Evolutionary conservation across 2,888 invertebrate species (phyloP).

Genomic region (Limnephilus rhombicus): DNA sequence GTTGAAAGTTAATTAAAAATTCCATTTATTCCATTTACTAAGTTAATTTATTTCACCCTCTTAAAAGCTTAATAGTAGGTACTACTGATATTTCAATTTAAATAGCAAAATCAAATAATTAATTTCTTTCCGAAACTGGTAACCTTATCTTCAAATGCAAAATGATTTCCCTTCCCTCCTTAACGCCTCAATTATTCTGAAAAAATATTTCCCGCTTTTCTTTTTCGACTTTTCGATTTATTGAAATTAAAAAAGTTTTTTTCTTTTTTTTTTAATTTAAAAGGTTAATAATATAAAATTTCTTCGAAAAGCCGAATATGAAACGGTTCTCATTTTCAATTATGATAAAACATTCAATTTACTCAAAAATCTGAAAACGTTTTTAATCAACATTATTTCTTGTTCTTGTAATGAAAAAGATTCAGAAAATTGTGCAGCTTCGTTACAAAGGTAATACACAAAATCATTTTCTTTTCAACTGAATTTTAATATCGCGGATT

Average conservation of each 20-base stretch:
- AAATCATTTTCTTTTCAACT: too few species aligned
- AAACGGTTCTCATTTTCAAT: not conserved
- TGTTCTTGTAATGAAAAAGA: not conserved
- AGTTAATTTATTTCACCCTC: too few species aligned
- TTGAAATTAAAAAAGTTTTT: constrained; percentile 38
- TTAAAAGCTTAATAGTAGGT: too few species aligned
- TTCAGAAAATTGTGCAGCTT: not conserved
- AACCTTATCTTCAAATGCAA: not conserved
- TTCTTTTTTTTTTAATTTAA: not conserved
- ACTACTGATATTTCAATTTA: not conserved
- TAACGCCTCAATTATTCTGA: constrained; percentile 19
- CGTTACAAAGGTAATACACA: not conserved
- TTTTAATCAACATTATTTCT: not conserved
- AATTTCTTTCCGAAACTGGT: not conserved
- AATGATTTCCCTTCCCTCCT: not conserved
- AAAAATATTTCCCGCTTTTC: not conserved
- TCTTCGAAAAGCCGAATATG: not conserved
- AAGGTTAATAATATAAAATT: not conserved
- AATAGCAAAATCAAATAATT: not conserved
- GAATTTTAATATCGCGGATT: too few species aligned
- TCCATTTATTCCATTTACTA: too few species aligned
- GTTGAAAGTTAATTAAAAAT: too few species aligned
- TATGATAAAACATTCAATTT: not conserved
- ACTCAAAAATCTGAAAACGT: not conserved
- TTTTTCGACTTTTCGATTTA: constrained; percentile 33